Percentiles rank a stretch among this genome's conserved stretches.
phyloP scores from a whole-genome alignment of 2,797 vertebrate genomes.

The Enteromius argenteus region DNA sequence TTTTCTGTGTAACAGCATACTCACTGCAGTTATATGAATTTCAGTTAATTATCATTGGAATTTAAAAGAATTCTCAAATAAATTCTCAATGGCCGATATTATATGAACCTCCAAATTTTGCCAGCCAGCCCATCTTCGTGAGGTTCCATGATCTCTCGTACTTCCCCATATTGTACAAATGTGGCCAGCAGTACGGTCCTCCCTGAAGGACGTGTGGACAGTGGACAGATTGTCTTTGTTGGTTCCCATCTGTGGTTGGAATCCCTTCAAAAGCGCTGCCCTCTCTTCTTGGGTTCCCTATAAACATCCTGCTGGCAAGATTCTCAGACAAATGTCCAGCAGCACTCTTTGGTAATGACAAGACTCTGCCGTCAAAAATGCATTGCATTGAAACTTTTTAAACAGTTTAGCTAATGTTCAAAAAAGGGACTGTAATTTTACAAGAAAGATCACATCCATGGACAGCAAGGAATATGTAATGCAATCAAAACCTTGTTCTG shows the following conservation, averaged over 20 bases:
- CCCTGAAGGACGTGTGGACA: constrained; percentile 40
- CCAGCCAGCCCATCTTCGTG: background rate
- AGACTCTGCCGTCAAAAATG: background rate
- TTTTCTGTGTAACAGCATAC: background rate
- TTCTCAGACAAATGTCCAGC: constrained; percentile 41
- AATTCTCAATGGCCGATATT: background rate
- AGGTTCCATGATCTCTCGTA: background rate
- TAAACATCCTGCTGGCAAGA: constrained; percentile 43
- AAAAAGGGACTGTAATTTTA: background rate
- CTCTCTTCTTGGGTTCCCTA: constrained; percentile 32
- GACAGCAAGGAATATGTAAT: background rate
- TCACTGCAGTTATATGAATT: background rate
- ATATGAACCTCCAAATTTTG: background rate
- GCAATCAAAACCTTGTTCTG: background rate
- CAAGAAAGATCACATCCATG: background rate
- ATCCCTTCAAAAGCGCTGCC: constrained; percentile 45
- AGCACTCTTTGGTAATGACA: constrained; percentile 7
- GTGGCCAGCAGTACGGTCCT: constrained; percentile 8
- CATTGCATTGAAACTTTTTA: constrained; percentile 18
- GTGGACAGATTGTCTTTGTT: constrained; percentile 47
- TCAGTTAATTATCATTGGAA: background rate
- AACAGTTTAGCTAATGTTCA: background rate
- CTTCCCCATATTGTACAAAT: constrained; percentile 27
- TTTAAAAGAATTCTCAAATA: background rate
- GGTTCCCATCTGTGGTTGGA: constrained; percentile 45